Base-by-base conservation (phyloP, 2,888 invertebrate genomes). In the Seira sanloemensis region DNA sequence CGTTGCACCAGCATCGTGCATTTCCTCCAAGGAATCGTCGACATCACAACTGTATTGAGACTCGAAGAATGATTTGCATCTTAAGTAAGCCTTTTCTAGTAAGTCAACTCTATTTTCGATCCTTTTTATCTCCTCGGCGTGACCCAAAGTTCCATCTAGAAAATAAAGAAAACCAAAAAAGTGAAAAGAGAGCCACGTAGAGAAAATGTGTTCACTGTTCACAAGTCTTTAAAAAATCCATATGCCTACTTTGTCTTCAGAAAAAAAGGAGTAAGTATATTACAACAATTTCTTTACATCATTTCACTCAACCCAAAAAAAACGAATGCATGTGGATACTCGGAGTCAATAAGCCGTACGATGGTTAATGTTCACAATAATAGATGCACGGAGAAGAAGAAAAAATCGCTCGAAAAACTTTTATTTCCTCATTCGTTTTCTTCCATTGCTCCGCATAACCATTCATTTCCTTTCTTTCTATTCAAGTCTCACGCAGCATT, bases 91-190 rank as follows among this genome's bases (percentile, higher is more conserved):
- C 85, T 83, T 84, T 76, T 88, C 46, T 46, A 89, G 80, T 82
- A 85, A 77, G 68, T 88, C 82, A 58, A 88, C 85, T 85, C 88
- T 81, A 37, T 46, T 74, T 73, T 77, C 58, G 69, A 89, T 87
- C 81, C 87, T 78, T 76, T 86, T 86, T 86, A 88, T 78, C 80
- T 88, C 89, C 69, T 88, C 88, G 19, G 85, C 86, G 54, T 88
- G 84, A 72, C 87, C 86, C 58, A 87, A 79, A 37, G 78, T 86
- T 67, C 86, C 88, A 76, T 87, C 87, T 88, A 79, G 24, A 84
- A 84, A 79, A 76, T 62, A 25, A 80, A 37, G n/a, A n/a, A n/a
- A n/a, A n/a, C n/a, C n/a, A n/a, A n/a, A n/a, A n/a, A n/a, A n/a
- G n/a, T n/a, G n/a, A n/a, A n/a, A n/a, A n/a, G n/a, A n/a, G n/a